Evolutionary conservation across 2,888 invertebrate genomes (phyloP).

Genomic region (Dicycla oo): DNA sequence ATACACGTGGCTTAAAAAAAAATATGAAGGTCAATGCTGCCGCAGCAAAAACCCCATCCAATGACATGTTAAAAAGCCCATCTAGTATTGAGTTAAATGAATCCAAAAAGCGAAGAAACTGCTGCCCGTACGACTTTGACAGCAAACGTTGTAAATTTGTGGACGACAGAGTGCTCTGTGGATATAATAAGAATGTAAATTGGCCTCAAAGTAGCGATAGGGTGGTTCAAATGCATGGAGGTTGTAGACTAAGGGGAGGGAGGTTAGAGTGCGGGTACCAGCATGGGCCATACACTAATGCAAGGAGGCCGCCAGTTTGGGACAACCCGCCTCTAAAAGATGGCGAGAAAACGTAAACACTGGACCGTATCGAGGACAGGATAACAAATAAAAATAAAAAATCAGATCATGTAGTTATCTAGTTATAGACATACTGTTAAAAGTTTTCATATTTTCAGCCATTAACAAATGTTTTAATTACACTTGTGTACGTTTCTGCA

Average conservation of each 20-base stretch:
- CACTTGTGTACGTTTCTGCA: neutral
- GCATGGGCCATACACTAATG: slow-evolving; percentile 71
- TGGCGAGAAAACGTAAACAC: neutral
- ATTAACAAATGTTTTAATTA: neutral
- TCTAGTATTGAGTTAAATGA: neutral
- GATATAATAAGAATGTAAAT: slow-evolving; percentile 79
- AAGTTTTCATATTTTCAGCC: neutral
- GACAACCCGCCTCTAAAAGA: slow-evolving; percentile 6
- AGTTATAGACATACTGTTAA: neutral
- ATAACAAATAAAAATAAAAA: too few species aligned
- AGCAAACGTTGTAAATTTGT: slow-evolving; percentile 75
- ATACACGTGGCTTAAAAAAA: neutral
- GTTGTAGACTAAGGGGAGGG: slow-evolving; percentile 78
- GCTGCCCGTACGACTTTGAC: slow-evolving; percentile 83
- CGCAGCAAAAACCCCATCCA: neutral
- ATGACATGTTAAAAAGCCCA: neutral
- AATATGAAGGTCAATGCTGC: neutral
- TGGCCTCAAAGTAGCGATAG: slow-evolving; percentile 60
- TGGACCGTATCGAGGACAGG: neutral
- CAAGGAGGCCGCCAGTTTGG: slow-evolving; percentile 65
- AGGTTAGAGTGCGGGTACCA: slow-evolving; percentile 84
- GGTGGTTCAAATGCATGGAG: slow-evolving; percentile 67
- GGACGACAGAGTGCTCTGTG: slow-evolving; percentile 80
- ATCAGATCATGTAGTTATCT: neutral
- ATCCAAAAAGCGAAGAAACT: slow-evolving; percentile 61